Evolutionary conservation across 2,113 vertebrate genomes (phyloP).

Genomic region (Toxostoma redivivum): DNA sequence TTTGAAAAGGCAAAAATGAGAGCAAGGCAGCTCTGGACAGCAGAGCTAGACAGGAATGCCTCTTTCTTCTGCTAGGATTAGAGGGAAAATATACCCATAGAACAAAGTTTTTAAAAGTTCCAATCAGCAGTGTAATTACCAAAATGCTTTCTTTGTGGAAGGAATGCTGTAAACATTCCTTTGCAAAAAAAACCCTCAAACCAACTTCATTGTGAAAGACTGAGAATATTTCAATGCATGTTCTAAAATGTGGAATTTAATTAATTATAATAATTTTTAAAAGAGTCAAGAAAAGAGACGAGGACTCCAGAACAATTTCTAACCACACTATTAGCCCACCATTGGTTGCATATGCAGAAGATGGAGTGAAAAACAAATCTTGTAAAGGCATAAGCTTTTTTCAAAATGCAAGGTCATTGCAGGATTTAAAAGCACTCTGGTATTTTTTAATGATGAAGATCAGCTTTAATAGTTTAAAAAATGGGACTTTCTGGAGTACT

Average conservation of each 20-base stretch:
- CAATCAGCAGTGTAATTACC: background rate
- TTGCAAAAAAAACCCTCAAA: background rate
- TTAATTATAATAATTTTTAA: background rate
- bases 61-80: background rate
- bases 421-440: background rate
- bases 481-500: background rate
- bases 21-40: background rate
- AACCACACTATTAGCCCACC: background rate
- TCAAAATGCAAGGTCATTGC: background rate
- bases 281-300: background rate
- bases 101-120: background rate
- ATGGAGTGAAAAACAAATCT: background rate
- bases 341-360: background rate
- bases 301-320: background rate
- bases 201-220: background rate
- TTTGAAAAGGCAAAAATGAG: background rate
- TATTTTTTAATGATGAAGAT: background rate
- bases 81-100: background rate
- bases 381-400: background rate
- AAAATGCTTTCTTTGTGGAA: background rate
- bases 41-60: background rate
- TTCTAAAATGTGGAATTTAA: background rate
- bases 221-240: background rate
- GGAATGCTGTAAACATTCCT: background rate
- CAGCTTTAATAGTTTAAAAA: background rate